phyloP scores from a whole-genome alignment of 1,140 invertebrate species.

The Drosophila murphyi region DNA sequence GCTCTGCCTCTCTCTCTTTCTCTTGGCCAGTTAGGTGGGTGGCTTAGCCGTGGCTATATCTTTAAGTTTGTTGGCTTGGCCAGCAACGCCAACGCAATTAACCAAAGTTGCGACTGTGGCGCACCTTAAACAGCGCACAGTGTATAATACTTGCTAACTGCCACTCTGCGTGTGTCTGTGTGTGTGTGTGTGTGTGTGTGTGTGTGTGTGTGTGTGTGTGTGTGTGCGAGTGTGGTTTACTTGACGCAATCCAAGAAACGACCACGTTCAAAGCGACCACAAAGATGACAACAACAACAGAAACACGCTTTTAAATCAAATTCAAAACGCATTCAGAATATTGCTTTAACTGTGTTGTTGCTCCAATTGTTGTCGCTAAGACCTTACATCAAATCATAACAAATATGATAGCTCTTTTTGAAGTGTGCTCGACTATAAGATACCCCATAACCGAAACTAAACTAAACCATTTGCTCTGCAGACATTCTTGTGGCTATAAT shows the following conservation, averaged over 20 bases:
- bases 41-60: conserved; percentile 7
- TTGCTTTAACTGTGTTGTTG: not conserved
- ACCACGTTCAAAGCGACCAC: conserved; percentile 42
- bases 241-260: conserved; percentile 67
- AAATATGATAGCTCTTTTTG: not conserved
- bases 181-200: conserved; percentile 28
- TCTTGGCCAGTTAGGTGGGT: conserved; percentile 23
- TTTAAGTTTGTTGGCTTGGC: conserved; percentile 40
- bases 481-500: too few relatives aligned
- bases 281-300: conserved; percentile 59
- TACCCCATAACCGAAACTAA: not conserved
- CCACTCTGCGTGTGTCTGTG: not conserved
- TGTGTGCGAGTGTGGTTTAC: conserved; percentile 51
- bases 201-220: conserved; percentile 21
- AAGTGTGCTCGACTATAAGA: not conserved
- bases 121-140: conserved; percentile 62
- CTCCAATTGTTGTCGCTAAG: conserved; percentile 14
- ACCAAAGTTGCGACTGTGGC: conserved; percentile 72
- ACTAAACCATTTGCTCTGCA: too few relatives aligned
- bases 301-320: conserved; percentile 27
- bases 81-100: conserved; percentile 72
- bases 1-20: not conserved
- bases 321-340: conserved; percentile 63
- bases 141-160: conserved; percentile 8
- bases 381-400: conserved; percentile 43